Evolutionary conservation across 2,888 invertebrate genomes (phyloP), one percentile per base, ranked within the genome.

Genomic region (Agrochola circellaris): DNA sequence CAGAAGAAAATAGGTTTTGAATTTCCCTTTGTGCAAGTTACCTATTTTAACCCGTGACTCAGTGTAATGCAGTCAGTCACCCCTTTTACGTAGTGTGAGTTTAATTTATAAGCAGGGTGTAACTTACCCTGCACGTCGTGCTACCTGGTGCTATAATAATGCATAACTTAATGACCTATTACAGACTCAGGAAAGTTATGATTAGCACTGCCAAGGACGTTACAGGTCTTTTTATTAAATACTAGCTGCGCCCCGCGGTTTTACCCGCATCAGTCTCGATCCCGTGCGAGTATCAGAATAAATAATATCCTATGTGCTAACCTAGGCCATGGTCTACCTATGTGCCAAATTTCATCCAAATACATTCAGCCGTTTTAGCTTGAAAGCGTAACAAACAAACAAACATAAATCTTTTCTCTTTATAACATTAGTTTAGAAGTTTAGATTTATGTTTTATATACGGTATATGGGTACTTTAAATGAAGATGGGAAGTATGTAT

Each of bases 131-230:
- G 60, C 30, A 58, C 56, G 64, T 60, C 38, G 73, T 74, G 64
- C 48, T 68, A 84, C 68, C 81, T 84, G 71, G 60, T 56, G 68
- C 68, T 68, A 51, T 34, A 60, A 15, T 75, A 77, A 77, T 74
- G 77, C 54, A 80, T 79, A 80, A 74, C 74, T 86, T 73, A 81
- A 75, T 88, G 73, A 86, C 79, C 82, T 84, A 77, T 51, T 73
- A 71, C 66, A 71, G 66, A 60, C 73, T 70, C 66, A 61, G 68
- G 61, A 48, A 73, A 83, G 69, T 75, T 86, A 79, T 80, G 77
- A 78, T 79, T 74, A 82, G 70, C 67, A 51, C 64, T 75, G 73
- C 65, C 79, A 80, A 81, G 78, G 77, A 74, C 79, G 51, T 15
- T 45, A 74, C 73, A 67, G 23, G 30, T 26, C 54, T 23, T 74